Conservation (phyloP, 2,797 vertebrate genomes). For the Ctenopoma kingsleyae region DNA sequence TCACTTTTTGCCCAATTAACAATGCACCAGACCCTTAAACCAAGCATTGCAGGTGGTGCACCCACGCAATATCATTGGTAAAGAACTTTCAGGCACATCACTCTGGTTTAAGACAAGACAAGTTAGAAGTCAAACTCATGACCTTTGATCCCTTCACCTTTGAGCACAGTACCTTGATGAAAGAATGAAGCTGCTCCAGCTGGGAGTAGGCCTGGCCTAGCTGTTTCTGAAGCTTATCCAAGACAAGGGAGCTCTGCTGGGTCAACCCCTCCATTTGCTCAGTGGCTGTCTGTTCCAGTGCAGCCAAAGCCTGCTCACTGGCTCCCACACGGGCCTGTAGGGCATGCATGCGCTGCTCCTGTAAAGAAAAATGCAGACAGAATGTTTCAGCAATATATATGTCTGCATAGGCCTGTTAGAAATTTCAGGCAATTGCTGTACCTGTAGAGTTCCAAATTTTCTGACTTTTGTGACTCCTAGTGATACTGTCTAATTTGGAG, state of each 20-base stretch:
- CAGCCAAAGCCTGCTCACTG: slow-evolving; percentile 83
- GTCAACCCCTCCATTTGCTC: slow-evolving; percentile 88
- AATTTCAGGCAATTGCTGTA: slow-evolving; percentile 6
- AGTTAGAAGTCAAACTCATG: slow-evolving; percentile 8
- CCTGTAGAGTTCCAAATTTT: slow-evolving; percentile 10
- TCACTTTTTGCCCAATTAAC: slow-evolving; percentile 15
- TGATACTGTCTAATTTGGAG: slow-evolving; percentile 8
- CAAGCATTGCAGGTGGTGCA: background rate
- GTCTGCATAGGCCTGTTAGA: slow-evolving; percentile 3
- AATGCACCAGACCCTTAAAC: slow-evolving; percentile 1
- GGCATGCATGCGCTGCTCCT: slow-evolving; percentile 85
- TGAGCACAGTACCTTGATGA: slow-evolving; percentile 89
- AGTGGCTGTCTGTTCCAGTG: slow-evolving; percentile 87
- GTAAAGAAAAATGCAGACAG: slow-evolving; percentile 38
- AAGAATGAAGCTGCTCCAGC: slow-evolving; percentile 87
- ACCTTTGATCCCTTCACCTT: slow-evolving; percentile 9
- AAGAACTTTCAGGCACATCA: slow-evolving; percentile 18
- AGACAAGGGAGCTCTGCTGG: slow-evolving; percentile 86
- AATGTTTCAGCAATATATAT: slow-evolving; percentile 12
- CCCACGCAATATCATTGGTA: slow-evolving; percentile 4
- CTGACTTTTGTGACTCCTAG: background rate
- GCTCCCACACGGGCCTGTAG: slow-evolving; percentile 85
- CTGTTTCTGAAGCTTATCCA: slow-evolving; percentile 87
- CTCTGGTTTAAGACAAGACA: slow-evolving; percentile 7
- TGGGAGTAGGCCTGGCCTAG: slow-evolving; percentile 82